Percentiles rank a stretch among this genome's conserved stretches.
Evolutionary conservation across 2,888 invertebrate genomes (phyloP).

Genomic region (Tenthredo scrophulariae): DNA sequence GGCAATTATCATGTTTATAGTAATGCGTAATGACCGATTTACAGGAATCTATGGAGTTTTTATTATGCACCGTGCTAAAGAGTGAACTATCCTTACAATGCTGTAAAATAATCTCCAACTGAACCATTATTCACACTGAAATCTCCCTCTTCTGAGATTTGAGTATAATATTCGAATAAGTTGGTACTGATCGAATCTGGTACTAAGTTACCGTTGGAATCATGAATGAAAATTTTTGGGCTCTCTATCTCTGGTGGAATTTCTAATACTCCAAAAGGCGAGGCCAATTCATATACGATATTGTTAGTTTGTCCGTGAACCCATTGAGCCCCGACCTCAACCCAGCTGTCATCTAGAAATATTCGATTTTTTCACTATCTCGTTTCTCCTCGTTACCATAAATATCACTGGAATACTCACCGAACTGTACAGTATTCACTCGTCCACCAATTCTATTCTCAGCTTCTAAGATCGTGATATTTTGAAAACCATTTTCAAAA

Average conservation of each 20-base stretch:
- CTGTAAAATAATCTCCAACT: neutral
- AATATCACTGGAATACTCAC: conserved; percentile 67
- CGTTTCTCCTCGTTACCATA: neutral
- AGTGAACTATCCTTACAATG: neutral
- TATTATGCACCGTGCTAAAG: too few relatives aligned
- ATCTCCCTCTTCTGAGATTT: neutral
- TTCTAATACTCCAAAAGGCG: conserved; percentile 63
- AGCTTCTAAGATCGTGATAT: conserved; percentile 79
- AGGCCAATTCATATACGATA: conserved; percentile 65
- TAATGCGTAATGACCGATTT: too few relatives aligned
- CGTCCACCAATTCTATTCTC: conserved; percentile 79
- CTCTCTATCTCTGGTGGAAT: conserved; percentile 57
- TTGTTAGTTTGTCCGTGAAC: conserved; percentile 69
- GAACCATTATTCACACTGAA: neutral
- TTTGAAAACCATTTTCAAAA: conserved; percentile 76
- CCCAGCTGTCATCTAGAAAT: conserved; percentile 61
- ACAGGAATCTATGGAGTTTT: too few relatives aligned
- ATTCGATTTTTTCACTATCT: neutral
- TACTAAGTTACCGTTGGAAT: neutral
- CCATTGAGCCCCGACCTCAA: conserved; percentile 72
- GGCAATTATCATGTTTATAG: too few relatives aligned
- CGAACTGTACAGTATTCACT: conserved; percentile 76
- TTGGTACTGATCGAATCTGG: neutral
- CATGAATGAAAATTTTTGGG: neutral
- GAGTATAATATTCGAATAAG: neutral